Evolutionary conservation across 1,140 invertebrate species (phyloP).

Genomic region (Anoplolepis gracilipes): DNA sequence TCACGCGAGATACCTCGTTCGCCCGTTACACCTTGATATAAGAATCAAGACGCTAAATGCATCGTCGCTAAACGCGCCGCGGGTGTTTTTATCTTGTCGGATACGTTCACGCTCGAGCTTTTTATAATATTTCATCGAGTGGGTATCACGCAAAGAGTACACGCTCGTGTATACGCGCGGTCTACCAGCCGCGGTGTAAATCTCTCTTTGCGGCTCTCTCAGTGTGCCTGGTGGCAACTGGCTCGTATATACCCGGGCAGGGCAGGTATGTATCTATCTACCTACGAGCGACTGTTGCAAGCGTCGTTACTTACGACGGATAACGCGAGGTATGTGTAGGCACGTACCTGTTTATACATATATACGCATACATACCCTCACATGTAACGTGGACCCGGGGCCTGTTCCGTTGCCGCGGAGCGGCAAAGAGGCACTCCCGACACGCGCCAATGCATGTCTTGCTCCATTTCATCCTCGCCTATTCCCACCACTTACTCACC

Average conservation of each 20-base stretch:
- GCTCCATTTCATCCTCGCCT: slow-evolving; percentile 84
- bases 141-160: slow-evolving; percentile 32
- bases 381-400: slow-evolving; percentile 56
- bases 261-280: slow-evolving; percentile 44
- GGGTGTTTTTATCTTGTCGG: slow-evolving; percentile 27
- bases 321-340: slow-evolving; percentile 48
- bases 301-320: slow-evolving; percentile 63
- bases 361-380: too few species aligned
- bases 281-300: slow-evolving; percentile 61
- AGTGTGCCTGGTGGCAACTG: slow-evolving; percentile 56
- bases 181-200: slow-evolving; percentile 52
- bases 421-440: slow-evolving; percentile 82
- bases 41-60: slow-evolving; percentile 37
- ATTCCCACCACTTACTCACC: slow-evolving; percentile 83
- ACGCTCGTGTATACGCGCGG: background rate
- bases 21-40: background rate
- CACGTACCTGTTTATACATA: slow-evolving; percentile 62
- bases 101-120: slow-evolving; percentile 24
- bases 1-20: background rate
- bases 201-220: slow-evolving; percentile 47
- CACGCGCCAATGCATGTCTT: slow-evolving; percentile 85
- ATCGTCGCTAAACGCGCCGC: slow-evolving; percentile 28
- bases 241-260: slow-evolving; percentile 13
- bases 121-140: slow-evolving; percentile 51
- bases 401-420: slow-evolving; percentile 49